phyloP scores from a whole-genome alignment of 1,140 invertebrate genomes.

The Globodera rostochiensis region DNA sequence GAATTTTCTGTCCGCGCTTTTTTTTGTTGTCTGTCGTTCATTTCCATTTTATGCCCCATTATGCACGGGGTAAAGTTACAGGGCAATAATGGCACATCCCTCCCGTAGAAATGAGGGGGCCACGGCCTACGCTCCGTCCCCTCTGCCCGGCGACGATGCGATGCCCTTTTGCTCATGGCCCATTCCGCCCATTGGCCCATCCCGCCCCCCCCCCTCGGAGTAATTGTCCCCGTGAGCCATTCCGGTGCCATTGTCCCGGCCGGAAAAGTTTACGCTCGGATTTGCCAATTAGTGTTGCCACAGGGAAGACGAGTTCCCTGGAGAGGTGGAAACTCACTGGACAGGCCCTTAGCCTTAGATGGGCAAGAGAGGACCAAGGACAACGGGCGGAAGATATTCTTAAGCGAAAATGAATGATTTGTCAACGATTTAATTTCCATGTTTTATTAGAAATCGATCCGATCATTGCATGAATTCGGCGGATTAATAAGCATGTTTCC shows the following conservation, averaged over 20 bases:
- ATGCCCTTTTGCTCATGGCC: not conserved
- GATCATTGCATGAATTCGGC: no score
- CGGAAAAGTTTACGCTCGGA: constrained; percentile 14
- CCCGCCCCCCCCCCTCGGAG: not conserved
- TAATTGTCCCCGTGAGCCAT: not conserved
- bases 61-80: not conserved
- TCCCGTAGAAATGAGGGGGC: no score
- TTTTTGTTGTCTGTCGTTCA: not conserved
- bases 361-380: no score
- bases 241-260: not conserved
- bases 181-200: not conserved
- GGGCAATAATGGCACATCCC: not conserved
- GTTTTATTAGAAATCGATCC: no score
- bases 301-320: not conserved
- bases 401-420: no score
- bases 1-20: not conserved
- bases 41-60: constrained; percentile 2
- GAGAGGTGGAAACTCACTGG: not conserved
- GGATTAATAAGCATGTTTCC: no score
- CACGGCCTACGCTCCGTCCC: not conserved
- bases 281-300: constrained; percentile 21
- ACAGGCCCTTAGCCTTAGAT: no score
- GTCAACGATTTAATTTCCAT: no score
- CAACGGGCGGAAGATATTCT: no score
- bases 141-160: not conserved